Evolutionary conservation across 2,797 vertebrate genomes (phyloP).

Genomic region (Peromyscus eremicus): DNA sequence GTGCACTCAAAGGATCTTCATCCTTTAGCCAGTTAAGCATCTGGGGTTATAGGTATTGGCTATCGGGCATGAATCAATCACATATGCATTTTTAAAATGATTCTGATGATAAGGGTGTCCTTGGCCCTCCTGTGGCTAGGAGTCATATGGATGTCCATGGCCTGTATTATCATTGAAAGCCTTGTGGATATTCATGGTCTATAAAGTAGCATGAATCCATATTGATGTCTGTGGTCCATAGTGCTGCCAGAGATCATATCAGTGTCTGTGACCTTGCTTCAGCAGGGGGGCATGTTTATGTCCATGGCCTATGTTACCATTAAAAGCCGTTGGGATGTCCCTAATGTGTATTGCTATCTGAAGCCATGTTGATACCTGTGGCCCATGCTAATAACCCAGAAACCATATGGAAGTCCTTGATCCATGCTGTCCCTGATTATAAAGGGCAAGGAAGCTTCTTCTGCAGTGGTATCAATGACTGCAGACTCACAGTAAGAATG

Average conservation of each 20-base stretch:
- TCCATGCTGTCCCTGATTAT: not conserved
- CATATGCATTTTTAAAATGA: not conserved
- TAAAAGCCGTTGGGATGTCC: too few species aligned
- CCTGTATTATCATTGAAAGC: too few species aligned
- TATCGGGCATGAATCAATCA: not conserved
- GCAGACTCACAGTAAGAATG: not conserved
- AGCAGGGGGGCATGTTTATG: not conserved
- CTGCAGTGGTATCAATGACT: not conserved
- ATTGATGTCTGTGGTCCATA: not conserved
- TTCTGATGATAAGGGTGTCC: not conserved
- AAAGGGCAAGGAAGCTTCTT: not conserved
- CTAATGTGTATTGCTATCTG: too few species aligned
- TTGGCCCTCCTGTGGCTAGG: not conserved
- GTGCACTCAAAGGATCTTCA: not conserved
- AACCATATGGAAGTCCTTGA: not conserved
- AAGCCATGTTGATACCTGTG: not conserved
- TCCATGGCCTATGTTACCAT: too few species aligned
- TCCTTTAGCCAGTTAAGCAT: not conserved
- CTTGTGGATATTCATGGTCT: not conserved
- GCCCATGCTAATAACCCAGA: not conserved
- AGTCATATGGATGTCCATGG: not conserved
- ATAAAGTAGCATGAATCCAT: not conserved
- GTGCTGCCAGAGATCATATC: too few species aligned
- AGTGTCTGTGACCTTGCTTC: too few species aligned
- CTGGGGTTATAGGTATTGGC: too few species aligned